Evolutionary conservation across 2,888 invertebrate species (phyloP), one percentile per base, ranked within the genome.

Genomic region (Drosophila niveifrons): DNA sequence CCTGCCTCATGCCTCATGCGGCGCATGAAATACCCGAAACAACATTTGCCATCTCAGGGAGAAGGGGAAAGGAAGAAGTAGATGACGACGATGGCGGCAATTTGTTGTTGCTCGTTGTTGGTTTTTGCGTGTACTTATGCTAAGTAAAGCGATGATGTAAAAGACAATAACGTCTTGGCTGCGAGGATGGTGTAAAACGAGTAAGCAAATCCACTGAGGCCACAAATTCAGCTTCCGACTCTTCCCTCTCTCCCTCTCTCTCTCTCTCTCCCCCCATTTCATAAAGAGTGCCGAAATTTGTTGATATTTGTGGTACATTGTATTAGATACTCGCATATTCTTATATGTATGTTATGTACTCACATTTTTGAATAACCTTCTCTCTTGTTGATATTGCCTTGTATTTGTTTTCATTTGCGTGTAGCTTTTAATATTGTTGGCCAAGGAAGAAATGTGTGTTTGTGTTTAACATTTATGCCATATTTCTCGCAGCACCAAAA

Each of bases 111-210:
- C 72, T 63, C 56, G 69, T 63, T 78, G 78, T 75, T 75, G 68
- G 74, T 79, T 69, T 73, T 64, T 66, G 71, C 74, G 83, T 79
- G 82, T 82, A 85, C 83, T 82, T 81, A 79, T 84, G 80, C 78
- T 83, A 85, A 85, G 85, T 85, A 85, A 85, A 89, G 88, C 85
- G 88, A 89, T 85, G 89, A 85, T 85, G 88, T 89, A 85, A 85
- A 84, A 84, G 84, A 88, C 84, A 84, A 84, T 86, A 84, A 86
- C 69, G 65, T 47, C 23, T 47, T 8, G 8, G 13, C 4, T 13
- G 11, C 6, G 9, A 17, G 28, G 23, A 9, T 31, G 52, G 50
- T 62, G 77, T 68, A 57, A 68, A 71, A 61, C 79, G 79, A 70
- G 76, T 66, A 74, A 74, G 71, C 64, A 83, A 79, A 76, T 79